Base-by-base conservation (phyloP, 2,113 vertebrate genomes). In the Calypte anna region DNA sequence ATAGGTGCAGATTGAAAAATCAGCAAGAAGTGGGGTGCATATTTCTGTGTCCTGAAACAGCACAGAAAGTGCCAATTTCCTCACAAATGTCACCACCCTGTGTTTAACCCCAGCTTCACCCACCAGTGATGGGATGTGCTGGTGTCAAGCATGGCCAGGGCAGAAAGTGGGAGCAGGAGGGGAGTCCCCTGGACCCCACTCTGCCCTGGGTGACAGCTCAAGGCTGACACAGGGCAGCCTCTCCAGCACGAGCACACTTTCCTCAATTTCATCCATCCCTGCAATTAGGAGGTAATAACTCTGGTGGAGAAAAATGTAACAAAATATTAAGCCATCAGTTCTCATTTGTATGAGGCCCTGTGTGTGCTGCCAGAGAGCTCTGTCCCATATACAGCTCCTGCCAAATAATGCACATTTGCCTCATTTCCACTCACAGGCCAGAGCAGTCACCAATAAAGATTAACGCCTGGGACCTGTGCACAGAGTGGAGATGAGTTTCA, bases 291-390 rank as follows among this genome's bases (percentile, higher is more conserved):
- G 57, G 36, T 78, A 88, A 74, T 83, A 70, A 76, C 79, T 78
- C 64, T 83, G 44, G 31, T 78, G 73, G 33, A 22, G 64, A 18
- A 31, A 78, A 83, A 83, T 6, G 23, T 61, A 90, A 72, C 51
- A 74, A 91, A 95, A 95, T 83, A 85, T 70, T 58, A 80, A 96
- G 61, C 64, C 86, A 81, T 95, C 88, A 54, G 38, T 83, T 95
- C 88, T 77, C 53, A 90, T 90, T 94, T 86, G 73, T n/a, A 33
- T 86, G 85, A 95, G 22, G 68, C 16, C 7, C 73, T 4, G 24
- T 1, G 14, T 12, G 5, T 3, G 57, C 76, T 88, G 94, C 91
- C 96, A 94, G 91, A 88, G 82, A 88, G 55, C 9, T 11, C 58
- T 31, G 31, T 66, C 87, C 9, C 2, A 27, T 18, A 2, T 1